Base-by-base conservation (phyloP, 2,888 invertebrate genomes). In the Cheilosia vernalis region DNA sequence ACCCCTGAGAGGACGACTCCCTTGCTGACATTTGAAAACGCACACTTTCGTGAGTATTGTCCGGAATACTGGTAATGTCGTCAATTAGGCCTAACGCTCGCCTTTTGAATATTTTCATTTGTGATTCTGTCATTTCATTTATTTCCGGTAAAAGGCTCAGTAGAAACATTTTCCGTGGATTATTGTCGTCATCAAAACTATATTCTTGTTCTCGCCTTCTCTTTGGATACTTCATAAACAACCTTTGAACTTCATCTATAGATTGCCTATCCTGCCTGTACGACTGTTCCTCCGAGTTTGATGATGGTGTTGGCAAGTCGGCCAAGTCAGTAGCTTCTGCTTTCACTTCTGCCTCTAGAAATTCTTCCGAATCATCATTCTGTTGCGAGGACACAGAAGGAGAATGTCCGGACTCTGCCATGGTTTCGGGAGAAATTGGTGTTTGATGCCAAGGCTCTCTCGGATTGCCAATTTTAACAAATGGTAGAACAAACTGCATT, bases 41-140 rank as follows among this genome's bases (percentile, higher is more conserved):
- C 1, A 2, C 15, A 27, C 15, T 53, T 7, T 53, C 27, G 6
- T 24, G 24, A 6, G n/a, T 24, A 2, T 27, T 53, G 13, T 53
- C 27, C 15, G 27, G 13, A 13, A 37, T 37, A 27, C 44, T 44
- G 2, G 53, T 53, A 7, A 53, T 53, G 2, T 53, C 53, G 24
- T 53, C 53, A 6, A 53, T 53, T 2, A 53, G 2, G 3, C 27
- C 27, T 6, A 53, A 53, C 1, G 24, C 13, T 53, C 24, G 13
- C 15, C 53, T 24, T 27, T 53, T 53, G 13, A 53, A 53, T 27
- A 53, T 2, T 53, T 13, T 53, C 53, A 53, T 53, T 27, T 53
- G 53, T 2, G 53, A 6, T 53, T 53, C 24, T n/a, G 53, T 53
- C 53, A 53, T 53, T 27, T 53, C 53, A 53, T 53, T 53, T 17